These are phyloP conservation scores for Margaritifera margaritifera DNA, from an alignment of 2,888 invertebrate species.

Conservation along the genomic window DNA sequence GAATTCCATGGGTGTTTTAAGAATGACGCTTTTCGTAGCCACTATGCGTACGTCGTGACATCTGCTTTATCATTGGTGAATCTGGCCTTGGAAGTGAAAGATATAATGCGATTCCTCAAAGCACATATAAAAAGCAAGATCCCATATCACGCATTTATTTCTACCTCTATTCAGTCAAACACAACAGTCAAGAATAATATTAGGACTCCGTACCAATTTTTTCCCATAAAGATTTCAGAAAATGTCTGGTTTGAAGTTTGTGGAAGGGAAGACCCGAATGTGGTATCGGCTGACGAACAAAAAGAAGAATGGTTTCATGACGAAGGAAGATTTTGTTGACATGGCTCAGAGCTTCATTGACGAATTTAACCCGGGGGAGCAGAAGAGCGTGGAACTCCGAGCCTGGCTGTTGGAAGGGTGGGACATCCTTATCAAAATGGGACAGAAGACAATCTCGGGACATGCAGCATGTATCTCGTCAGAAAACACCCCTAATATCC, in stretches of 20 bases:
- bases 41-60: no score
- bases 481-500: constrained; percentile 34
- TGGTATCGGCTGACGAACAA: constrained; percentile 57
- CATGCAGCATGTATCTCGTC: constrained; percentile 7
- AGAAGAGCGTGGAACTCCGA: constrained; percentile 36
- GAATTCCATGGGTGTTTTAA: no score
- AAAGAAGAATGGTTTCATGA: constrained; percentile 48
- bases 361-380: constrained; percentile 42
- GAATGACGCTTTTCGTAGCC: no score
- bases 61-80: no score
- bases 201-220: no score
- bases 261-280: constrained; percentile 42
- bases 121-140: no score
- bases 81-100: no score
- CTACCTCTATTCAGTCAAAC: no score
- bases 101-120: no score
- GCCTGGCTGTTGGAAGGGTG: constrained; percentile 54
- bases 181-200: no score
- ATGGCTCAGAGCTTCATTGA: constrained; percentile 46
- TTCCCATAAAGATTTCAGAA: no score
- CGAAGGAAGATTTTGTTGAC: constrained; percentile 39
- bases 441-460: constrained; percentile 17
- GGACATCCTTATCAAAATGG: constrained; percentile 35
- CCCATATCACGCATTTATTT: no score
- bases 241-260: constrained; percentile 10